Conservation (phyloP, 2,888 invertebrate genomes). For the Erebia aethiops region DNA sequence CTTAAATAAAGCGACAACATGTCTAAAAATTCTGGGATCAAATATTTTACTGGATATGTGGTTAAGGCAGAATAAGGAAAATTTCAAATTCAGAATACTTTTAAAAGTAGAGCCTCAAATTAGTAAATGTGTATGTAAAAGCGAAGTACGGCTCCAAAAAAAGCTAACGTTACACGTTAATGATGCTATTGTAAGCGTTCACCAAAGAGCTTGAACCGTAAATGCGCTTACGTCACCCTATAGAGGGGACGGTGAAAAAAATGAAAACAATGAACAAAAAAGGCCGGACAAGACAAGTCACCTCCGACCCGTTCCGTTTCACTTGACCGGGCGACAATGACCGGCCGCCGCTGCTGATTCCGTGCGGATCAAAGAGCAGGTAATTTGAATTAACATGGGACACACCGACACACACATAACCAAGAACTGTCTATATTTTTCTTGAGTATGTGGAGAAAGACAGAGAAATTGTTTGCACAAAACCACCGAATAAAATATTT, state of each 20-base stretch:
- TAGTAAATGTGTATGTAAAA: not conserved
- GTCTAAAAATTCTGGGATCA: not conserved
- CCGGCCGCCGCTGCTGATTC: slow-evolving; percentile 31
- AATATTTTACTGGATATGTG: too few relatives aligned
- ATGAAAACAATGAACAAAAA: slow-evolving; percentile 37
- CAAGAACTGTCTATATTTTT: too few relatives aligned
- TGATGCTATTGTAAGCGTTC: slow-evolving; percentile 12
- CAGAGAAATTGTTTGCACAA: not conserved
- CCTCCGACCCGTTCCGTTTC: slow-evolving; percentile 44
- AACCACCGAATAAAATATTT: not conserved
- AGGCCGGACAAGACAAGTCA: slow-evolving; percentile 26
- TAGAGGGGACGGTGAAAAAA: slow-evolving; percentile 23
- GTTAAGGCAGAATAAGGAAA: not conserved
- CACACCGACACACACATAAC: not conserved
- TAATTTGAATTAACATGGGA: not conserved
- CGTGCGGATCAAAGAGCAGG: slow-evolving; percentile 8
- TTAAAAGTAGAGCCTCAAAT: not conserved
- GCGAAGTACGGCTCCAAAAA: slow-evolving; percentile 5
- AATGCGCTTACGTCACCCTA: slow-evolving; percentile 16
- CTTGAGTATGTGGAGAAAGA: not conserved
- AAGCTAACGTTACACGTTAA: slow-evolving; percentile 17
- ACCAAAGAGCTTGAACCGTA: slow-evolving; percentile 18
- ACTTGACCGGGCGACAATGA: slow-evolving; percentile 42
- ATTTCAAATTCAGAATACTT: not conserved
- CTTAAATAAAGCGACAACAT: not conserved